These are phyloP conservation scores for Chitala chitala DNA, from an alignment of 2,113 vertebrate species.

Conservation along the genomic window DNA sequence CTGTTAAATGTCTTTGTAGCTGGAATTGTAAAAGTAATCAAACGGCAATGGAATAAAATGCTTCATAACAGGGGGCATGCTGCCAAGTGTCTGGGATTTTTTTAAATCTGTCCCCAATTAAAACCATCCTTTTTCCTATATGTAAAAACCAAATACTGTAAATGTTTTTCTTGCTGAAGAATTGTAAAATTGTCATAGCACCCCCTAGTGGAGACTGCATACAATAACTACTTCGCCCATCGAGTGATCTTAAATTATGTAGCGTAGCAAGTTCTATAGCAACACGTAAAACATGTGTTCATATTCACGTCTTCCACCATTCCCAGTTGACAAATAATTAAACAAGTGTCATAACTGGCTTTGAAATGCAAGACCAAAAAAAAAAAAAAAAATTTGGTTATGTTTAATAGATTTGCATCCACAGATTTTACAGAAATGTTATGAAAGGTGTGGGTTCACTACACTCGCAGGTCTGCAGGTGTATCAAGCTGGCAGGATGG, in stretches of 20 bases:
- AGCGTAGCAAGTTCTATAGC: no score
- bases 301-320: constrained; percentile 4
- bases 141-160: no score
- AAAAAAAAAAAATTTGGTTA: not conserved
- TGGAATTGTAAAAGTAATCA: no score
- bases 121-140: no score
- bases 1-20: no score
- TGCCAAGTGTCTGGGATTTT: no score
- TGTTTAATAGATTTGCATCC: no score
- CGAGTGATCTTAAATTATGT: not conserved
- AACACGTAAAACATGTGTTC: no score
- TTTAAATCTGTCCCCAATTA: no score
- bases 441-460: constrained; percentile 30
- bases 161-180: not conserved
- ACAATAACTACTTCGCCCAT: not conserved
- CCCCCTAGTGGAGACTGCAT: constrained; percentile 12
- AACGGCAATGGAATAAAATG: no score
- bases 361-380: constrained; percentile 18
- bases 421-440: no score
- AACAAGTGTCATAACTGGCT: constrained; percentile 17
- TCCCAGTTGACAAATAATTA: not conserved
- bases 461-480: constrained; percentile 69
- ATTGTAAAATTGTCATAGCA: not conserved
- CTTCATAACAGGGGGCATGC: no score
- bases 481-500: constrained; percentile 84